phyloP scores from a whole-genome alignment of 2,888 invertebrate genomes.

The Trachelus tabidus region DNA sequence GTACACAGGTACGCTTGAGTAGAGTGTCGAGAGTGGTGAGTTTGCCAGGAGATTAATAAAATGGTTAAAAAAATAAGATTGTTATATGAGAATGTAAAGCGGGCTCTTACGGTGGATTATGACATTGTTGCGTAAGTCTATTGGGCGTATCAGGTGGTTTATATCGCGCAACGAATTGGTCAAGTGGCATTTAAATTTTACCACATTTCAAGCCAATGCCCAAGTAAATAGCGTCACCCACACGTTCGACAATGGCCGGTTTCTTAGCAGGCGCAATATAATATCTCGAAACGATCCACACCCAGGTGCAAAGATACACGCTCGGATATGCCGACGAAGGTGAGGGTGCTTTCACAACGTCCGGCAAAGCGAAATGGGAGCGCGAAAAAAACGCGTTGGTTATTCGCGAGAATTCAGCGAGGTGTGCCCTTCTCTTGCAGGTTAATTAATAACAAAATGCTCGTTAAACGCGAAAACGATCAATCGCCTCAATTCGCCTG shows the following conservation, averaged over 20 bases:
- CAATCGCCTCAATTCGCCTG: neutral
- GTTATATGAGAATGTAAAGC: slow-evolving; percentile 2
- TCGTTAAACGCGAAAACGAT: neutral
- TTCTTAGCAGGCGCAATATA: slow-evolving; percentile 20
- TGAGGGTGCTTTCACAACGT: slow-evolving; percentile 36
- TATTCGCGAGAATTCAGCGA: neutral
- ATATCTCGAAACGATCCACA: slow-evolving; percentile 40
- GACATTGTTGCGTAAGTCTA: slow-evolving; percentile 34
- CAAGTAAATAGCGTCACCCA: neutral
- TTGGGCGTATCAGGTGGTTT: slow-evolving; percentile 26
- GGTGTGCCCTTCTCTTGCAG: neutral
- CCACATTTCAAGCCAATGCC: slow-evolving; percentile 22
- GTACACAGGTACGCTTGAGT: neutral
- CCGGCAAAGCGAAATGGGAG: slow-evolving; percentile 9
- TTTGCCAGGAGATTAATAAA: neutral
- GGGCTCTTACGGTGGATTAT: slow-evolving; percentile 38
- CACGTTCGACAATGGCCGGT: neutral
- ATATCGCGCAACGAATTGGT: slow-evolving; percentile 48
- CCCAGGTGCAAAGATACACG: slow-evolving; percentile 39
- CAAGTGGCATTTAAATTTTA: slow-evolving; percentile 55
- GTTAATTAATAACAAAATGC: slow-evolving; percentile 3
- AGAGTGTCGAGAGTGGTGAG: neutral
- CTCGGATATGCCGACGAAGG: slow-evolving; percentile 23
- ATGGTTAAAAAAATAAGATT: neutral
- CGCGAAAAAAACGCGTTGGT: neutral